Evolutionary conservation across 2,888 invertebrate genomes (phyloP).

Genomic region (Ophraella communa): DNA sequence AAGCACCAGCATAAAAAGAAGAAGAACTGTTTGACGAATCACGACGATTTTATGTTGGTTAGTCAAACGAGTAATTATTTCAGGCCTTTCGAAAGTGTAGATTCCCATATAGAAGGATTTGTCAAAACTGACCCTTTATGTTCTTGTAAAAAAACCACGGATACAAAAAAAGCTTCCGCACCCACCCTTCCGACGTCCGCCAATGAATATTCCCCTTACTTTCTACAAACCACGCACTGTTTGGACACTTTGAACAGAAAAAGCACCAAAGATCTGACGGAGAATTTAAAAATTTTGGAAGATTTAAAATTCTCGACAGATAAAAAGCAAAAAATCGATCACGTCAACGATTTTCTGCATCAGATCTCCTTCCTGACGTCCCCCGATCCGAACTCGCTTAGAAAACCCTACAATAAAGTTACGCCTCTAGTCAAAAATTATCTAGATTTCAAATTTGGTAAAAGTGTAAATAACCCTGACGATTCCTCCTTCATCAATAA

Average conservation of each 20-base stretch:
- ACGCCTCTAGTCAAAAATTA: slow-evolving; percentile 69
- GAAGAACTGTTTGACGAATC: slow-evolving; percentile 51
- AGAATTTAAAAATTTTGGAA: slow-evolving; percentile 49
- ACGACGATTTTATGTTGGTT: slow-evolving; percentile 40
- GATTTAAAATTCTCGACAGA: slow-evolving; percentile 51
- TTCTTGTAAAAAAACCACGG: slow-evolving; percentile 35
- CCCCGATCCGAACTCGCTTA: slow-evolving; percentile 41
- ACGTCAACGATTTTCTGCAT: slow-evolving; percentile 54
- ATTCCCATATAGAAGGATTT: slow-evolving; percentile 54
- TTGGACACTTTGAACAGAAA: slow-evolving; percentile 60
- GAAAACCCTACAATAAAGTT: slow-evolving; percentile 54
- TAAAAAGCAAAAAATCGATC: slow-evolving; percentile 56
- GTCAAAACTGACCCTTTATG: slow-evolving; percentile 35
- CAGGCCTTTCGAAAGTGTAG: slow-evolving; percentile 54
- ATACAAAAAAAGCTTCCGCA: slow-evolving; percentile 57
- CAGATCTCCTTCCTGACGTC: slow-evolving; percentile 52
- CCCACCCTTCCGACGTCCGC: slow-evolving; percentile 64
- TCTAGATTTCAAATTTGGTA: slow-evolving; percentile 66
- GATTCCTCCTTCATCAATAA: slow-evolving; percentile 64
- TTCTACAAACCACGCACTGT: slow-evolving; percentile 57
- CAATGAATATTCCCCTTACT: slow-evolving; percentile 64
- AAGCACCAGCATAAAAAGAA: slow-evolving; percentile 53
- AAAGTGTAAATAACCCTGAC: slow-evolving; percentile 55
- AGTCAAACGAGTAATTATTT: slow-evolving; percentile 51
- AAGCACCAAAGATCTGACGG: slow-evolving; percentile 61